Base-by-base conservation (phyloP, 92 coral and sea anemone genomes). In the Actinostola sp. region DNA sequence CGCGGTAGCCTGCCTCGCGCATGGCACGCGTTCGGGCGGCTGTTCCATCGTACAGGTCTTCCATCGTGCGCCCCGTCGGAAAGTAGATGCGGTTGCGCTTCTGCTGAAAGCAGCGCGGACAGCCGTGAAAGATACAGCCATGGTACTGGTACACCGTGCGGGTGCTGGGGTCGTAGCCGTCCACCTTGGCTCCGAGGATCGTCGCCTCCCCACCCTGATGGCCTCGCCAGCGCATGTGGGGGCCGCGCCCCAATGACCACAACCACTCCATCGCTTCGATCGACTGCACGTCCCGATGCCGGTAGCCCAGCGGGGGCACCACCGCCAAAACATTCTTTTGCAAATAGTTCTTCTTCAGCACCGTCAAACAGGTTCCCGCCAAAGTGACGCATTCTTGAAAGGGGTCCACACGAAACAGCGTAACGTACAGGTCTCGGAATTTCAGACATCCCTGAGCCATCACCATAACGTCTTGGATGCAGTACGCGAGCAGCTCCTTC, bases 71-170 rank as follows among this genome's bases (percentile, higher is more conserved):
- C 0, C 53, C 50, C 25, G 19, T 34, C 13, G 14, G 48, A 26
- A 27, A 6, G 55, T 42, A 24, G 36, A 7, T 24, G 3, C 21
- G 50, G 13, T 28, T 10, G 19, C 39, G 65, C 39, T 59, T 8
- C 42, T 59, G 42, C 8, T 35, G 51, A 23, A 19, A 80, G 24
- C 70, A 78, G 8, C 0, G 8, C 0, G 38, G 48, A 52, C 80
- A 81, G 14, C 78, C 71, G 20, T 69, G 71, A 53, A 62, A 59
- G 16, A 31, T 58, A 31, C 83, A 69, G 0, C 88, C 83, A 4
- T 83, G 66, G 27, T 67, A 61, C 45, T 83, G 76, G 50, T 59
- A 75, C 12, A 56, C 59, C 1, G 82, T 82, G 24, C 43, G 9
- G 0, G 71, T 36, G 0, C 1, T n/a, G 0, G 26, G 8, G 19